These are phyloP conservation scores for Drosophila diplacantha DNA, from an alignment of 2,888 invertebrate genomes.

Conservation along the genomic window DNA sequence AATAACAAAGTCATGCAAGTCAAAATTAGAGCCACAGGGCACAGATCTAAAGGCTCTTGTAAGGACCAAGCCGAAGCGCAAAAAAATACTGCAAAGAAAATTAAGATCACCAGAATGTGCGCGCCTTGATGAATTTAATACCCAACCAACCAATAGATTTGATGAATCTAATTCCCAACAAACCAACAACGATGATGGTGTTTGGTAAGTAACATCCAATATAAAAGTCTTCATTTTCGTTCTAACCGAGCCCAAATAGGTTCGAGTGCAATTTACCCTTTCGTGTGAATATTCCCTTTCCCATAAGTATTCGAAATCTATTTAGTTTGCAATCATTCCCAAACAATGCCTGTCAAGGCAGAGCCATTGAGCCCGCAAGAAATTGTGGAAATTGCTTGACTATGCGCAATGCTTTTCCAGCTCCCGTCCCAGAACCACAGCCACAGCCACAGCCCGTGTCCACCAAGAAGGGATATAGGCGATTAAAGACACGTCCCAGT, in stretches of 20 bases:
- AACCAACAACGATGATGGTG: constrained; percentile 4
- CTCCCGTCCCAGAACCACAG: not conserved
- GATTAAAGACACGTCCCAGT: not conserved
- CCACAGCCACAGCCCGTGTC: too few species aligned
- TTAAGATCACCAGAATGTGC: not conserved
- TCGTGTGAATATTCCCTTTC: constrained; percentile 42
- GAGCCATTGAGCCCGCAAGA: not conserved
- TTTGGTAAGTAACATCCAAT: constrained; percentile 47
- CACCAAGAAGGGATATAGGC: not conserved
- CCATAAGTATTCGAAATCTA: constrained; percentile 22
- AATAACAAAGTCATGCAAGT: not conserved
- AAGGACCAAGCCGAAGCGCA: constrained; percentile 20
- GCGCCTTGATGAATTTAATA: too few species aligned
- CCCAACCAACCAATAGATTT: too few species aligned
- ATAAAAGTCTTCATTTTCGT: accelerated
- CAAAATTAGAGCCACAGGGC: not conserved
- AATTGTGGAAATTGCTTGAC: not conserved
- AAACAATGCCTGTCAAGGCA: not conserved
- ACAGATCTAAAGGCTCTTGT: constrained; percentile 1
- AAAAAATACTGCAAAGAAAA: not conserved
- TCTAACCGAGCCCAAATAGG: constrained; percentile 17
- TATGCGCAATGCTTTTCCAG: not conserved
- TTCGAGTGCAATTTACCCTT: constrained; percentile 60
- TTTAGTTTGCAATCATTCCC: constrained; percentile 4
- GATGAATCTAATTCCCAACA: not conserved